A percentile compares a stretch with the other conserved stretches of the same genome.
Conservation (phyloP, 2,113 vertebrate species). For the Colinus virginianus region DNA sequence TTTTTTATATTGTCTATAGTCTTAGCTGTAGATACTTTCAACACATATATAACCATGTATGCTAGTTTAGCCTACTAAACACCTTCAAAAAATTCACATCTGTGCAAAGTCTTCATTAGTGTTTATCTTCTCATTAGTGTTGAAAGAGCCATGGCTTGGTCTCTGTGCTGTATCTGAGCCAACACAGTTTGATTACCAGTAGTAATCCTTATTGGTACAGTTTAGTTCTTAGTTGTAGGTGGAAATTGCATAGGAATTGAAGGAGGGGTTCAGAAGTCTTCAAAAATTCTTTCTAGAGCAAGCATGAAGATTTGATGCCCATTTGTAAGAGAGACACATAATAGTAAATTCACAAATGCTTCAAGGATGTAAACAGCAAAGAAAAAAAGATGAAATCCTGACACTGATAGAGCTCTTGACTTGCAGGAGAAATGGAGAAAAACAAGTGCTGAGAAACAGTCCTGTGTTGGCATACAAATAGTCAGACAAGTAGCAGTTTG, state of each 20-base stretch:
- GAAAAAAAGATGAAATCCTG: background rate
- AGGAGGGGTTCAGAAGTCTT: background rate
- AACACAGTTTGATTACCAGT: accelerated
- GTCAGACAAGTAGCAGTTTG: background rate
- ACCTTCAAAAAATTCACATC: background rate
- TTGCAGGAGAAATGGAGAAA: background rate
- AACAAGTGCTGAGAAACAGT: background rate
- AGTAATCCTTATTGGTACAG: background rate
- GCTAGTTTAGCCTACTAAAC: background rate
- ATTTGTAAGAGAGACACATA: background rate
- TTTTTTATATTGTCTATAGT: background rate
- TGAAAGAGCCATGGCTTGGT: background rate
- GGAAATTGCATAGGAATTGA: background rate
- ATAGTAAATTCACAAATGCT: background rate
- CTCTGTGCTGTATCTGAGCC: background rate
- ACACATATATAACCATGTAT: accelerated
- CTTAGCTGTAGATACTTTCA: background rate
- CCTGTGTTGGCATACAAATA: background rate
- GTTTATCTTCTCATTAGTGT: background rate
- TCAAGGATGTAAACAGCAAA: background rate
- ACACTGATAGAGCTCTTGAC: background rate
- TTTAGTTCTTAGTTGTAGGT: background rate
- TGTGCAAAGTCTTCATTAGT: background rate
- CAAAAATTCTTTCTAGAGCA: background rate
- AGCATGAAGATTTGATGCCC: background rate